Evolutionary conservation across 2,797 vertebrate species (phyloP).

Genomic region (Strix occidentalis): DNA sequence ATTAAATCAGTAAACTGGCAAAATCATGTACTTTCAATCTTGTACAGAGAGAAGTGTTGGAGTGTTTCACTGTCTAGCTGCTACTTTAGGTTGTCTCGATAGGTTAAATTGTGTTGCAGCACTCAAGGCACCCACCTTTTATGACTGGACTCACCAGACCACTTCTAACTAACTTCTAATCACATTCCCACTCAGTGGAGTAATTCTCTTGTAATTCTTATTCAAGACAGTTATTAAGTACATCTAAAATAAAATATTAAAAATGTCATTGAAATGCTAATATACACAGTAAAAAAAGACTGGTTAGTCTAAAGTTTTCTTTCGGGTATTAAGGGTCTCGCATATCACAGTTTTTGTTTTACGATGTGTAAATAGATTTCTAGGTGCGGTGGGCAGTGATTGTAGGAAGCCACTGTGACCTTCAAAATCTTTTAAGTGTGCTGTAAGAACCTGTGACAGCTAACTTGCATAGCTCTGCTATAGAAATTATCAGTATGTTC

Average conservation of each 20-base stretch:
- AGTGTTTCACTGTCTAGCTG: neutral
- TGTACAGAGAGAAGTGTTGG: rapidly evolving
- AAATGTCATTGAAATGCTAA: neutral
- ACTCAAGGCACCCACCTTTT: neutral
- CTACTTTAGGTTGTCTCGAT: rapidly evolving
- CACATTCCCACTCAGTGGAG: neutral
- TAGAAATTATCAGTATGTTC: neutral
- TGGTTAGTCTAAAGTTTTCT: neutral
- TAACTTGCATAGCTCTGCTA: neutral
- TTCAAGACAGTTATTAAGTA: neutral
- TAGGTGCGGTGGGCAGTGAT: neutral
- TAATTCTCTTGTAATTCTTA: neutral
- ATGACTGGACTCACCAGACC: neutral
- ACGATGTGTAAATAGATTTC: neutral
- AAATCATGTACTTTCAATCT: neutral
- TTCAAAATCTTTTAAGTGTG: neutral
- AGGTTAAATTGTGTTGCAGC: neutral
- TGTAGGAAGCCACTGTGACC: neutral
- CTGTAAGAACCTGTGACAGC: rapidly evolving
- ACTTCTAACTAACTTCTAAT: neutral
- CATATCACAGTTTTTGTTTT: neutral
- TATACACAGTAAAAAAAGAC: neutral
- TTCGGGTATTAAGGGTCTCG: neutral
- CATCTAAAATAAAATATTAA: neutral
- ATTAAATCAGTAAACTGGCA: neutral